A percentile compares a stretch with the other conserved stretches of the same genome.
Evolutionary conservation across 64 coral and sea anemone genomes (phyloP).

Genomic region (Stichodactyla helianthus): DNA sequence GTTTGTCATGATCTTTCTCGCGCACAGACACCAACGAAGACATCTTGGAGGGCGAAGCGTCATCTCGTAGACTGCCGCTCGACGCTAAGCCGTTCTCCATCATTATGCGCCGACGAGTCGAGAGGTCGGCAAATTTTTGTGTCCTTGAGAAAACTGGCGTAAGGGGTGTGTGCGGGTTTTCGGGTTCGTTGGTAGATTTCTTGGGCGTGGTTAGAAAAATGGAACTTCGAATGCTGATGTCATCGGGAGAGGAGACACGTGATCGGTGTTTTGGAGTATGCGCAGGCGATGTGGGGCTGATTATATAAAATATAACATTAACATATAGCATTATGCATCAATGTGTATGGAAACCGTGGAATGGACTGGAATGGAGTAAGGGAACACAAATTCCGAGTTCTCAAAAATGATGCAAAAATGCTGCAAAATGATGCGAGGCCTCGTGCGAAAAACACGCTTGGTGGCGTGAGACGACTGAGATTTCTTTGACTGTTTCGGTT

Average conservation of each 20-base stretch:
- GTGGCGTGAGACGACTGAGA: too few species aligned
- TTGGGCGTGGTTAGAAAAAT: conserved; percentile 6
- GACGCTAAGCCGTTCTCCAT: conserved; percentile 59
- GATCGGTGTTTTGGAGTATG: conserved; percentile 4
- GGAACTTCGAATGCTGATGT: conserved; percentile 26
- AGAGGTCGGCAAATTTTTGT: conserved; percentile 68
- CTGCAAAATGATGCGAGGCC: too few species aligned
- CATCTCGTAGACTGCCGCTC: conserved; percentile 29
- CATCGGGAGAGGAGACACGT: neutral
- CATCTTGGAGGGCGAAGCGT: conserved; percentile 32
- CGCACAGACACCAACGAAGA: conserved; percentile 50
- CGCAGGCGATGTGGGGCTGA: neutral
- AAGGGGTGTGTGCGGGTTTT: neutral
- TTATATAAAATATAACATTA: neutral
- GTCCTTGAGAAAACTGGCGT: conserved; percentile 77
- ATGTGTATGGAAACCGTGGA: neutral
- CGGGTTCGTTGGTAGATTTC: neutral
- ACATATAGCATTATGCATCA: neutral
- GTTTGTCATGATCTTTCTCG: neutral
- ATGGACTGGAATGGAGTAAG: neutral
- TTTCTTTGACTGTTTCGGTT: too few species aligned
- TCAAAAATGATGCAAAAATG: too few species aligned
- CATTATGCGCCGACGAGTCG: conserved; percentile 55
- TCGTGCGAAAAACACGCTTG: too few species aligned
- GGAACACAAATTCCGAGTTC: too few species aligned